Conservation (phyloP, 1,140 invertebrate genomes). For the Drosophila nigromelanica region DNA sequence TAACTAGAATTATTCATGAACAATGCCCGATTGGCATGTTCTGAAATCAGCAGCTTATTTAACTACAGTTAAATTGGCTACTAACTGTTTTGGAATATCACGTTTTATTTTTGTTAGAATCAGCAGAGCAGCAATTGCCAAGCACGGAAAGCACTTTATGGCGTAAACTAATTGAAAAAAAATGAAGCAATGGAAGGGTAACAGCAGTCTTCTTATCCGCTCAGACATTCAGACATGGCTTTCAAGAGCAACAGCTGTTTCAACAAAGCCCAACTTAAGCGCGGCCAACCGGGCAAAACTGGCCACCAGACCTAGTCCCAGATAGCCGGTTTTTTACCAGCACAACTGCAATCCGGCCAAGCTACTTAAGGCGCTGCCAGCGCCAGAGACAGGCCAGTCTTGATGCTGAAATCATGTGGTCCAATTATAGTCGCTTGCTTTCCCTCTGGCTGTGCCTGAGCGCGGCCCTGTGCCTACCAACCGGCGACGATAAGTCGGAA, state of each 20-base stretch:
- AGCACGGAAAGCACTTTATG: slow-evolving; percentile 20
- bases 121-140: slow-evolving; percentile 31
- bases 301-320: slow-evolving; percentile 41
- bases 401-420: slow-evolving; percentile 20
- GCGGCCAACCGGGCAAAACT: slow-evolving; percentile 17
- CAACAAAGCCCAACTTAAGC: slow-evolving; percentile 12
- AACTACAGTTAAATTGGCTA: slow-evolving; percentile 30
- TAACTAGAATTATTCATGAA: not conserved
- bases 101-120: slow-evolving; percentile 3
- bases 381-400: slow-evolving; percentile 15
- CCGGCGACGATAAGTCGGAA: slow-evolving; percentile 17
- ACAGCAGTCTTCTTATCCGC: slow-evolving; percentile 27
- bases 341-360: not conserved
- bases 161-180: slow-evolving; percentile 19
- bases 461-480: not conserved
- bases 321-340: slow-evolving; percentile 39
- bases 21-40: slow-evolving; percentile 29
- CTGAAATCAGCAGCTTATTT: slow-evolving; percentile 4
- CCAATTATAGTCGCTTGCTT: slow-evolving; percentile 9
- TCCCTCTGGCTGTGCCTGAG: slow-evolving; percentile 2
- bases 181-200: slow-evolving; percentile 4
- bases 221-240: slow-evolving; percentile 6
- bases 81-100: slow-evolving; percentile 41
- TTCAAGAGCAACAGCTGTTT: slow-evolving; percentile 35
- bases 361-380: slow-evolving; percentile 31